phyloP scores from a whole-genome alignment of 2,113 vertebrate genomes.

The Danio rerio region DNA sequence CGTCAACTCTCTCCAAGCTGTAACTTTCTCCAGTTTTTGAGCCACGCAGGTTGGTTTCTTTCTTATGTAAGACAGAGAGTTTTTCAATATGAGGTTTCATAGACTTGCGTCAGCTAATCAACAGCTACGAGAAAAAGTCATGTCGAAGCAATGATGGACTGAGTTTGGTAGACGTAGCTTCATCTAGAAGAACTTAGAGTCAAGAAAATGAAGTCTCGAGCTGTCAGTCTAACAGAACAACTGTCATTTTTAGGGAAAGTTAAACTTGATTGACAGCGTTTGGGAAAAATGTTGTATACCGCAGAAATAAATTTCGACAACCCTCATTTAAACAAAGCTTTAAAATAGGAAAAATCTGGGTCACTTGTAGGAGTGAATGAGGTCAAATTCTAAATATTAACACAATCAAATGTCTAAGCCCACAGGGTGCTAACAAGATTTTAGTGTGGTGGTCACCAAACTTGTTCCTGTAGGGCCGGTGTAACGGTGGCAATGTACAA shows the following conservation, averaged over 20 bases:
- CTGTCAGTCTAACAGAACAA: neutral
- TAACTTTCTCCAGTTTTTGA: neutral
- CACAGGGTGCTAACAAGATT: neutral
- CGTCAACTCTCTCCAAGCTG: too few relatives aligned
- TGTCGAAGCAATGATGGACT: neutral
- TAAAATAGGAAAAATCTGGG: neutral
- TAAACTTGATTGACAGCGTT: neutral
- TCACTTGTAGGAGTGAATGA: neutral
- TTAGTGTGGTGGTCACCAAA: too few relatives aligned
- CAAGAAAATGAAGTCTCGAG: neutral
- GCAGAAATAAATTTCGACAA: neutral
- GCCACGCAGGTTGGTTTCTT: neutral
- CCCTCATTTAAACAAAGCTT: neutral
- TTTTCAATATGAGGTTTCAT: slow-evolving; percentile 1
- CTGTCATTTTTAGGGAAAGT: neutral
- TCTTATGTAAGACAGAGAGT: neutral
- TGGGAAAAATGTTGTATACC: neutral
- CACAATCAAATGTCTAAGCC: too few relatives aligned
- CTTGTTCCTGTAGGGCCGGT: too few relatives aligned
- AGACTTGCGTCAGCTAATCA: slow-evolving; percentile 20
- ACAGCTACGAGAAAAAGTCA: neutral
- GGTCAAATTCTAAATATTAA: neutral
- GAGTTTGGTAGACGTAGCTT: slow-evolving; percentile 3
- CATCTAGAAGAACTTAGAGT: neutral
- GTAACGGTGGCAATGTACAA: too few relatives aligned